phyloP scores from a whole-genome alignment of 2,113 vertebrate species.

The Sturnira hondurensis region DNA sequence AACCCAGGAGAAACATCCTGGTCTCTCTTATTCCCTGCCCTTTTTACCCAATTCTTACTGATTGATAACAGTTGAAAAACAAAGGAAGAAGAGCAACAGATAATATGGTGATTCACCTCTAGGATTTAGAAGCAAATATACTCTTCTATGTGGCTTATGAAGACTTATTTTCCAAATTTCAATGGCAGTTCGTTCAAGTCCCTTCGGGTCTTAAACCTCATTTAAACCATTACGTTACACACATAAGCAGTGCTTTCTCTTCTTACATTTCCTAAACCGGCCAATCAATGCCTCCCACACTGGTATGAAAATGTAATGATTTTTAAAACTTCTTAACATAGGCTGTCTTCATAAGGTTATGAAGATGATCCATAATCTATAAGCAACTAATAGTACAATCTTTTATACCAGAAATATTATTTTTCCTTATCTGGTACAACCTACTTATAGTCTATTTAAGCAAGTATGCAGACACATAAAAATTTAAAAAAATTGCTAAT shows the following conservation, averaged over 20 bases:
- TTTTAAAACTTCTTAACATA: not conserved
- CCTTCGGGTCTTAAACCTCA: not conserved
- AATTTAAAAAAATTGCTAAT: not conserved
- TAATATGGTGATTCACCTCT: not conserved
- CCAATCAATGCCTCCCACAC: not conserved
- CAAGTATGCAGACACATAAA: slow-evolving; percentile 15
- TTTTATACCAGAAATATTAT: not conserved
- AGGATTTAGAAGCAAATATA: not conserved
- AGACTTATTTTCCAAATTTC: not conserved
- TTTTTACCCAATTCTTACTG: not conserved
- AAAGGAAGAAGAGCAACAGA: not conserved
- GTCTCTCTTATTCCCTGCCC: not conserved
- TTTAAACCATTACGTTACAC: not conserved
- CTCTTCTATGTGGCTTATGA: not conserved
- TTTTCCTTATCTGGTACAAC: slow-evolving; percentile 37
- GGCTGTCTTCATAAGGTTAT: not conserved
- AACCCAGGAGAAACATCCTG: not conserved
- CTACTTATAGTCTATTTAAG: not conserved
- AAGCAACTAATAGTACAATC: not conserved
- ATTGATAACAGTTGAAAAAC: not conserved
- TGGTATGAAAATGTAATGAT: not conserved
- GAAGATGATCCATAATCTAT: not conserved
- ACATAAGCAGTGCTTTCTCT: not conserved
- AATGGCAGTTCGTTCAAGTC: not conserved
- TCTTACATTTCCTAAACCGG: not conserved